These are phyloP conservation scores for Acanthosepion lycidas DNA, from an alignment of 2,888 invertebrate species.

Conservation along the genomic window DNA sequence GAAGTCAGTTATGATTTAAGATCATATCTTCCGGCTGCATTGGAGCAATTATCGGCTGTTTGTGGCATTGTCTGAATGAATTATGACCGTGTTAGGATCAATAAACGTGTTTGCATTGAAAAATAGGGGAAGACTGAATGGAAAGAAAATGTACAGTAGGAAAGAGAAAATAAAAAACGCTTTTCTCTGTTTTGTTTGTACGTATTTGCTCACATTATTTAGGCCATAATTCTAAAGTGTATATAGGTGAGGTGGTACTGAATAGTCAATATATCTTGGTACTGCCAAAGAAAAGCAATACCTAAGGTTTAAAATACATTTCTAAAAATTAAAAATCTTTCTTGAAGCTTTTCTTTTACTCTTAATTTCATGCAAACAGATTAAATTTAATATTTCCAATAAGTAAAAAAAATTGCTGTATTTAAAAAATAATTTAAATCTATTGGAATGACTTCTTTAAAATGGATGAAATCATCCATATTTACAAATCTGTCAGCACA, in stretches of 20 bases:
- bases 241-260: background rate
- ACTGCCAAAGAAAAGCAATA: too few relatives aligned
- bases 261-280: too few relatives aligned
- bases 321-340: too few relatives aligned
- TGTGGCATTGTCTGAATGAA: background rate
- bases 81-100: background rate
- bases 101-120: background rate
- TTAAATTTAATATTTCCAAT: too few relatives aligned
- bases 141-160: background rate
- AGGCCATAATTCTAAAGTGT: background rate
- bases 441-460: too few relatives aligned
- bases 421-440: too few relatives aligned
- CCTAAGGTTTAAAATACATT: too few relatives aligned
- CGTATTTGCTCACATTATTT: background rate
- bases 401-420: too few relatives aligned
- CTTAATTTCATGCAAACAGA: too few relatives aligned
- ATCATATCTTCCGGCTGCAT: constrained; percentile 33
- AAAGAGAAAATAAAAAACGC: background rate
- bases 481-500: too few relatives aligned
- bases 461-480: too few relatives aligned
- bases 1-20: background rate
- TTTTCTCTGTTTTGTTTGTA: background rate
- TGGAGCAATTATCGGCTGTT: constrained; percentile 3
- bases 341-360: too few relatives aligned
- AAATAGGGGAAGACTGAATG: background rate